A percentile compares a stretch with the other conserved stretches of the same genome.
Evolutionary conservation across 2,797 vertebrate genomes (phyloP).

Genomic region (Esox lucius): DNA sequence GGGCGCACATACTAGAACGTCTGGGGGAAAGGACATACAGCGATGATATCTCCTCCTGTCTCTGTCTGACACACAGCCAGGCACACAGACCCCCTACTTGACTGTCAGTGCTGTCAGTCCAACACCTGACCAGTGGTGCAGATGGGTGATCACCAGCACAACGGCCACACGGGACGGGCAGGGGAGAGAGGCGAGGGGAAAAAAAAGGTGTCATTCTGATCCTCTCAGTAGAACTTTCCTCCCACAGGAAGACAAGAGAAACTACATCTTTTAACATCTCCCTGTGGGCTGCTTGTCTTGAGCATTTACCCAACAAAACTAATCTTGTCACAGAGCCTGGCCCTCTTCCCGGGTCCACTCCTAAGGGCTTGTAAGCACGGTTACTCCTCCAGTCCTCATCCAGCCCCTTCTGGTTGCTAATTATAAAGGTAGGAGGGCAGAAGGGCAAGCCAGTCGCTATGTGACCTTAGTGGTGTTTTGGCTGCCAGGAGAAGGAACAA

Average conservation of each 20-base stretch:
- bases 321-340: slow-evolving; percentile 4
- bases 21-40: slow-evolving; percentile 29
- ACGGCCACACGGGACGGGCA: not conserved
- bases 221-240: not conserved
- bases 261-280: not conserved
- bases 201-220: not conserved
- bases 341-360: not conserved
- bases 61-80: not conserved
- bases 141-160: slow-evolving; percentile 53
- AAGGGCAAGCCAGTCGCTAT: slow-evolving; percentile 53
- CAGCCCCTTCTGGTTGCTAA: slow-evolving; percentile 68
- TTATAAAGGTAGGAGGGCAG: slow-evolving; percentile 67
- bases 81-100: slow-evolving; percentile 37
- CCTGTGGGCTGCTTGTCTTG: not conserved
- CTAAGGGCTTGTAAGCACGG: not conserved
- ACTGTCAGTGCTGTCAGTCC: slow-evolving; percentile 53
- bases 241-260: not conserved
- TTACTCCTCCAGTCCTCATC: not conserved
- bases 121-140: slow-evolving; percentile 66
- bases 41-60: slow-evolving; percentile 15
- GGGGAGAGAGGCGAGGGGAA: slow-evolving; percentile 1
- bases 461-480: slow-evolving; percentile 68
- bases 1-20: slow-evolving; percentile 24
- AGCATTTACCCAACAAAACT: not conserved
- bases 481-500: slow-evolving; percentile 56